Base-by-base conservation (phyloP, 2,888 invertebrate species). In the Drosophila anomalipes region DNA sequence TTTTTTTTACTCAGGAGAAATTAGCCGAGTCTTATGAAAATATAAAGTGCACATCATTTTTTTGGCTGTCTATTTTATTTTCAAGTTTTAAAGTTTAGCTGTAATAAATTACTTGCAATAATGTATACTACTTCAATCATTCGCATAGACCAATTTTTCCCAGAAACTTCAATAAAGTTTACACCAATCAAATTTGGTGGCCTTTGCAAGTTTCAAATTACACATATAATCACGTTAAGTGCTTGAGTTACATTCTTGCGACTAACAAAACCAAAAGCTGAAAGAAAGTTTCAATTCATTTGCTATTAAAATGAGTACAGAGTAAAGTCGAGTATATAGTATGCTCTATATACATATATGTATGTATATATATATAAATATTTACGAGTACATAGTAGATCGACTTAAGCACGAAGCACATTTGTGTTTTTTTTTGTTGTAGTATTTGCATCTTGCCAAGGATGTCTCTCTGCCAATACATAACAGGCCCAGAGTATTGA, bases 231-330 rank as follows among this genome's bases (percentile, higher is more conserved):
- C 62, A 54, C 37, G 58, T 64, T 63, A 79, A 76, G 80, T 67
- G 76, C 76, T 65, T 51, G 49, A n/a, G 14, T 37, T n/a, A 39
- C 49, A 6, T 49, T 47, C 47, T 52, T 58, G 58, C 39, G 47
- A 63, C 28, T 16, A 58, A 26, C 59, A 53, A 53, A 63, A 57
- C 74, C 60, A 68, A 73, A 65, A 49, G 44, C 58, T 19, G 22
- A 57, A 54, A 65, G 81, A 57, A 47, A 72, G 62, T 81, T 69
- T 57, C 16, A 61, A 80, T 80, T 76, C 81, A 80, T 78, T 80
- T 78, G 72, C 72, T 68, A 80, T 80, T 80, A 63, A 80, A 62
- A 72, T 66, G 70, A 51, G 52, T 79, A 53, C 59, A 60, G 37
- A 69, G 52, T 16, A 26, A 16, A 16, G 47, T 26, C 26, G 9